Evolutionary conservation across 2,113 vertebrate genomes (phyloP).

Genomic region (Spea multiplicata): DNA sequence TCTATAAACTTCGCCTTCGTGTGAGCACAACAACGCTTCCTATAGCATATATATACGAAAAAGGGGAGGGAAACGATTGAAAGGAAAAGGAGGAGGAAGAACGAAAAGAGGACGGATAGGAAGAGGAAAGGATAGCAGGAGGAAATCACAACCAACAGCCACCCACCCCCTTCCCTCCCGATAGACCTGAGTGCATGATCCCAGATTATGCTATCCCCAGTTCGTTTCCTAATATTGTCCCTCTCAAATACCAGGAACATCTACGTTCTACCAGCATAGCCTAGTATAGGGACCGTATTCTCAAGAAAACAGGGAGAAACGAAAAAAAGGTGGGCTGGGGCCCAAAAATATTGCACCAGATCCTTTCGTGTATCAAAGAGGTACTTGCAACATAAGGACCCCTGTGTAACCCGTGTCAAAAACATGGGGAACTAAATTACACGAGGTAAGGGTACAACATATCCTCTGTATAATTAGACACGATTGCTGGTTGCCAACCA

Average conservation of each 20-base stretch:
- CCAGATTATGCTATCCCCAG: background rate
- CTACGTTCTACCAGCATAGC: conserved; percentile 12
- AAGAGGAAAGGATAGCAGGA: background rate
- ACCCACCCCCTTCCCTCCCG: conserved; percentile 48
- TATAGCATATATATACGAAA: background rate
- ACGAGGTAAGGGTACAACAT: conserved; percentile 5
- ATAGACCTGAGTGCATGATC: conserved; percentile 38
- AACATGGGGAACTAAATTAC: conserved; percentile 26
- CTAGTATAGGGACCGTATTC: conserved; percentile 8
- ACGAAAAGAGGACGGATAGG: background rate
- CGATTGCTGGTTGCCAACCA: background rate
- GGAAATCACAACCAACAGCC: background rate
- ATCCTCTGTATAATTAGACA: background rate
- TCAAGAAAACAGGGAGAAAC: conserved; percentile 13
- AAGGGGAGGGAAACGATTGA: background rate
- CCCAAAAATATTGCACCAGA: background rate
- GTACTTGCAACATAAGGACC: background rate
- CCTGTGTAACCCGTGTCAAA: background rate
- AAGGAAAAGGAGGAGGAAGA: conserved; percentile 4
- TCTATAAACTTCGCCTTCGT: too few species aligned
- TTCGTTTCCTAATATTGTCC: background rate
- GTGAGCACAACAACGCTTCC: background rate
- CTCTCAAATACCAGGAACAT: conserved; percentile 1
- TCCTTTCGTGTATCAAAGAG: background rate
- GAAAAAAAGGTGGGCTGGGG: background rate